phyloP scores from a whole-genome alignment of 1,140 invertebrate genomes.

The Atta colombica region DNA sequence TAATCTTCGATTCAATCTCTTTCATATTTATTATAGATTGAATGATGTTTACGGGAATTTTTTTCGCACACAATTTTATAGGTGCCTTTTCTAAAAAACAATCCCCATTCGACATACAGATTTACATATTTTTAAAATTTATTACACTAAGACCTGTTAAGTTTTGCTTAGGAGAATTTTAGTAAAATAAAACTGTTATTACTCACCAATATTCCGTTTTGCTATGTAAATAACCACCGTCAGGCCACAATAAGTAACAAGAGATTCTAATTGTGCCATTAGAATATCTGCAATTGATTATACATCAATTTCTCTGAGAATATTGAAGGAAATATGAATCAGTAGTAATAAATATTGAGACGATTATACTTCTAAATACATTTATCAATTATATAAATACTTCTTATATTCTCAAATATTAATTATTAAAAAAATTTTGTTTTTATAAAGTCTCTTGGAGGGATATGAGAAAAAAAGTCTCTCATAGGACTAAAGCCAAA shows the following conservation, averaged over 20 bases:
- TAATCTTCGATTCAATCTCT: slow-evolving; percentile 23
- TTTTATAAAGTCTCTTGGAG: background rate
- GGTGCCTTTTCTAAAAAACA: background rate
- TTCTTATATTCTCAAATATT: slow-evolving; percentile 3
- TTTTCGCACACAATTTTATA: slow-evolving; percentile 64
- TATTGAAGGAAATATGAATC: background rate
- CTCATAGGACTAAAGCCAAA: background rate
- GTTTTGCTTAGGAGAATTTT: background rate
- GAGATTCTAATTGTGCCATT: slow-evolving; percentile 87
- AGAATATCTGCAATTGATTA: slow-evolving; percentile 83
- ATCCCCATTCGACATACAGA: background rate
- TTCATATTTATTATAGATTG: slow-evolving; percentile 29
- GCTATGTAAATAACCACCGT: slow-evolving; percentile 88
- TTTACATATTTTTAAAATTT: background rate
- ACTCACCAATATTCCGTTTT: slow-evolving; percentile 89
- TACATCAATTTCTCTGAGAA: slow-evolving; percentile 11
- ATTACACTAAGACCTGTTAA: background rate
- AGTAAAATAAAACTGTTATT: background rate
- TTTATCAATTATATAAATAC: background rate
- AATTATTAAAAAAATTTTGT: slow-evolving; percentile 15
- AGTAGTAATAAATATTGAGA: background rate
- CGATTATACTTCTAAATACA: background rate
- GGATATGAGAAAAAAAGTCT: background rate
- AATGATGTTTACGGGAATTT: slow-evolving; percentile 9
- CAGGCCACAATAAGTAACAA: slow-evolving; percentile 90